These are phyloP conservation scores for Morbakka virulenta DNA, from an alignment of 30 jellyfish, hydroid and myxozoan genomes.

Conservation along the genomic window DNA sequence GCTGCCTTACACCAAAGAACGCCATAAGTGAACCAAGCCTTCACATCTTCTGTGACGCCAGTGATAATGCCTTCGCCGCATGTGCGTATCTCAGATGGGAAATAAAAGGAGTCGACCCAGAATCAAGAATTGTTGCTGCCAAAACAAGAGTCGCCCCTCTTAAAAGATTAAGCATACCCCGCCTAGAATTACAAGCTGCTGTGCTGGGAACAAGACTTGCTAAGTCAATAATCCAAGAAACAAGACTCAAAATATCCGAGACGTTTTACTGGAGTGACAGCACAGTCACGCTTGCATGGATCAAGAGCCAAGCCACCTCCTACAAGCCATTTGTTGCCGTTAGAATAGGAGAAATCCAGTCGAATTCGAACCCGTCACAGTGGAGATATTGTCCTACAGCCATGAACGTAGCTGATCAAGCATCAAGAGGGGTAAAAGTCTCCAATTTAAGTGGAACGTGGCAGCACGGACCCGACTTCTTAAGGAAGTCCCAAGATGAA, in stretches of 20 bases:
- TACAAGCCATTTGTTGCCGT: constrained; percentile 58
- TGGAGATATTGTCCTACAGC: constrained; percentile 32
- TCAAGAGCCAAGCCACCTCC: constrained; percentile 5
- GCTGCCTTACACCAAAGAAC: constrained; percentile 32
- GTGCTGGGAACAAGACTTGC: constrained; percentile 29
- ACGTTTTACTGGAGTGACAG: background rate
- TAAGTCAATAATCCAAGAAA: constrained; percentile 6
- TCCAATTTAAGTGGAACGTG: background rate
- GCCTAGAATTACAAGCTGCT: constrained; percentile 25
- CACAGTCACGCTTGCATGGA: background rate
- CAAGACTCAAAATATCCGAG: constrained; percentile 3
- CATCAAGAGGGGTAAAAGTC: constrained; percentile 8
- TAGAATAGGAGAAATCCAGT: constrained; percentile 53
- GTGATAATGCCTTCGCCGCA: background rate
- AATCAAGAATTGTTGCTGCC: background rate
- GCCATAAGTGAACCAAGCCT: constrained; percentile 27
- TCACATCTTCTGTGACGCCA: constrained; percentile 9
- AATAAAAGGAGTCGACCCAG: background rate
- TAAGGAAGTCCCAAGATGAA: background rate
- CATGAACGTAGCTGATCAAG: constrained; percentile 3
- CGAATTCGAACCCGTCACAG: constrained; percentile 39
- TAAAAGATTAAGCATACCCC: background rate
- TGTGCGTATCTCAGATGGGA: background rate
- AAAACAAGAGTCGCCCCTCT: constrained; percentile 3
- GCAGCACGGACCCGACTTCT: constrained; percentile 15